Evolutionary conservation across 2,797 vertebrate genomes (phyloP).

Genomic region (Enteromius argenteus): DNA sequence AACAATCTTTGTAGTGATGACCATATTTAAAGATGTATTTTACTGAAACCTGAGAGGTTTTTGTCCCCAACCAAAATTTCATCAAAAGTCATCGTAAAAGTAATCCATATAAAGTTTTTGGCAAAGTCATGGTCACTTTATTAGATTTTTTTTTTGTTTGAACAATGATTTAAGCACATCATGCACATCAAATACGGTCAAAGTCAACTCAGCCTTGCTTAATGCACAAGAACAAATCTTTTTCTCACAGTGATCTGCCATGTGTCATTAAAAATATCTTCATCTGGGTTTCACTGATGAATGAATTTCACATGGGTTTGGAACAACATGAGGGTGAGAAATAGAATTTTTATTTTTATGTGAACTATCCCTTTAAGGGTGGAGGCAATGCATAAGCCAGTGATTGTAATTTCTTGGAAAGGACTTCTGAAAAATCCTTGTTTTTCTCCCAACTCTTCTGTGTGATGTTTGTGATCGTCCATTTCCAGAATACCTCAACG

Average conservation of each 20-base stretch:
- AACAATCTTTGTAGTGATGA: background rate
- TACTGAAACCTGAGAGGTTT: background rate
- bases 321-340: background rate
- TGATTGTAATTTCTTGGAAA: constrained; percentile 40
- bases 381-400: constrained; percentile 13
- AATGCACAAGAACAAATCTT: background rate
- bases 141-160: background rate
- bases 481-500: constrained; percentile 27
- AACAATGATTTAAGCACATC: background rate
- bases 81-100: background rate
- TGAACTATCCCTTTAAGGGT: constrained; percentile 11
- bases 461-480: constrained; percentile 1
- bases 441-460: constrained; percentile 21
- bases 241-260: background rate
- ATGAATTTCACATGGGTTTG: background rate
- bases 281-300: background rate
- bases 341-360: background rate
- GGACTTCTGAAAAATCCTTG: constrained; percentile 1
- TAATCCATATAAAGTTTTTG: background rate
- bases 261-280: background rate
- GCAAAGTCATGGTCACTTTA: background rate
- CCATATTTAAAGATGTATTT: background rate
- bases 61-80: background rate
- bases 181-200: background rate
- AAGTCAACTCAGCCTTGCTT: background rate